A percentile compares a stretch with the other conserved stretches of the same genome.
These are phyloP conservation scores for Holothuria leucospilota DNA, from an alignment of 53 echinoderm and acorn worm species.

Conservation along the genomic window DNA sequence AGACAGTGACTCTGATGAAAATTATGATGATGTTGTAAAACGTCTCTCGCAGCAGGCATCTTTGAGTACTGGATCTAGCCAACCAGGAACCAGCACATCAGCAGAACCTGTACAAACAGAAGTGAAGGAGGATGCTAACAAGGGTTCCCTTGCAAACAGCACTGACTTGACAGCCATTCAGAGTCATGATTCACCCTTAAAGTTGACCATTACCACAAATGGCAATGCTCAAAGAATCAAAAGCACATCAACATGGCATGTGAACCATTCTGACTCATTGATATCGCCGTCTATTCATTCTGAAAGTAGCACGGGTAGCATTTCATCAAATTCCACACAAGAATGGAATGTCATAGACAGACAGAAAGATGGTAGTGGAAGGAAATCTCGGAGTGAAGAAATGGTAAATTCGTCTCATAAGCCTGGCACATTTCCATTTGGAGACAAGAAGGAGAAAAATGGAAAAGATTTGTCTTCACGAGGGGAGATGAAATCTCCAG, in stretches of 20 bases:
- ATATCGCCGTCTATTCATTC: conserved; percentile 91
- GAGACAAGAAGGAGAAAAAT: conserved; percentile 39
- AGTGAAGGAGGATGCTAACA: neutral
- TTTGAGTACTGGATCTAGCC: conserved; percentile 42
- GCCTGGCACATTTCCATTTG: conserved; percentile 54
- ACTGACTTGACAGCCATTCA: conserved; percentile 84
- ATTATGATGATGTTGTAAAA: conserved; percentile 83
- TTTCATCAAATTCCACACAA: conserved; percentile 91
- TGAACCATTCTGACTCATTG: conserved; percentile 74
- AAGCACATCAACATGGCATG: conserved; percentile 81
- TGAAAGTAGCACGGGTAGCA: conserved; percentile 86
- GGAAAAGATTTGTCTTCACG: conserved; percentile 12
- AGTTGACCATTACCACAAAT: conserved; percentile 95
- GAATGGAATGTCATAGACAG: conserved; percentile 93
- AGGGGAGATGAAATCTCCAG: conserved; percentile 59
- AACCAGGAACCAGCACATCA: conserved; percentile 31
- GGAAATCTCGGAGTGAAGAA: conserved; percentile 69
- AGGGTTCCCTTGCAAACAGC: conserved; percentile 76
- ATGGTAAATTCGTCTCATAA: conserved; percentile 48
- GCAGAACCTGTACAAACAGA: neutral
- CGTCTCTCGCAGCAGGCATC: conserved; percentile 60
- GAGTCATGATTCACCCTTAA: conserved; percentile 90
- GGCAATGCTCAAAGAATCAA: conserved; percentile 82
- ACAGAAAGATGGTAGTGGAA: conserved; percentile 61
- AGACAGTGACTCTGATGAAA: conserved; percentile 83